Evolutionary conservation across 2,888 invertebrate genomes (phyloP), one percentile per base, ranked within the genome.

Genomic region (Orchesella flavescens): DNA sequence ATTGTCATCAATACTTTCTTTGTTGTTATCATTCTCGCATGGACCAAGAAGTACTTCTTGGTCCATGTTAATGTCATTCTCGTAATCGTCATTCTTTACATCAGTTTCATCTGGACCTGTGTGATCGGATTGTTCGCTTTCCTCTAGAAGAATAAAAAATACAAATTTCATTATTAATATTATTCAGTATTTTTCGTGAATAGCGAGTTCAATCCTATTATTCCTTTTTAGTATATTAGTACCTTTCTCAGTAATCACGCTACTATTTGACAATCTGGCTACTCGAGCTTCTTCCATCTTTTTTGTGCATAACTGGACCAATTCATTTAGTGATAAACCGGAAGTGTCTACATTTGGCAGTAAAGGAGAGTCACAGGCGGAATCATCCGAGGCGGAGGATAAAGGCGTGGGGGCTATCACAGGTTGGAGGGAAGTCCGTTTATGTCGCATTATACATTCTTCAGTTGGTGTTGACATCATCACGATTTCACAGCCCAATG

Each of bases 391-490:
- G 34, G n/a, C 19, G 17, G 49, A 66, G 15, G 73, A 44, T 15
- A 49, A 23, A 49, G 46, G 46, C 15, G 71, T 46, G 12, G 61
- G 17, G 21, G 61, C 57, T 24, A 43, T 7, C 17, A 49, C 12
- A 17, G 77, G 57, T 34, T 44, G 17, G 7, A 24, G n/a, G 13
- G 72, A 7, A 59, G 3, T 13, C 23, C 43, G 5, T 66, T 34
- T 81, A 17, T 23, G 69, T n/a, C 24, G 57, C 23, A 66, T 61
- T 10, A 57, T 10, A 46, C 74, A 81, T 23, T 81, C 74, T 21
- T 81, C 81, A 10, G 59, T 81, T 4, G 81, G 81, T 9, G 81
- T 81, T 19, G 81, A 81, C 68, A 74, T 81, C 23, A 43, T 19
- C 5, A 66, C 65, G 4, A 19, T 53, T 57, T 73, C 73, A 1